Conservation (phyloP, 2,113 vertebrate species). For the Tiliqua scincoides region DNA sequence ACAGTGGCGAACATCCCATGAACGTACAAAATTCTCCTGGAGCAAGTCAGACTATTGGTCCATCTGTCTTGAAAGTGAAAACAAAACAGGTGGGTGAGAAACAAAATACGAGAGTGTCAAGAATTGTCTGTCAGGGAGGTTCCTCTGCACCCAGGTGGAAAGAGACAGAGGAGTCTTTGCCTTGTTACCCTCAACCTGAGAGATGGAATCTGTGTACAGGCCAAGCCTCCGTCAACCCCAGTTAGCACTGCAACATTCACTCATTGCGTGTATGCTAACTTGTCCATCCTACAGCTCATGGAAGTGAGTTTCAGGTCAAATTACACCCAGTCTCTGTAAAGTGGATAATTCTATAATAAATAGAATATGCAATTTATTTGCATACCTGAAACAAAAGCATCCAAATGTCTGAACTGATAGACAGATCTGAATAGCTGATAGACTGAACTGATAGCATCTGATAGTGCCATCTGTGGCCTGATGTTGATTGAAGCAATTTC, state of each 20-base stretch:
- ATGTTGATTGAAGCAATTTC: background rate
- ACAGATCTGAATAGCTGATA: no score
- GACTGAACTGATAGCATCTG: no score
- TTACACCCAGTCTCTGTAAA: background rate
- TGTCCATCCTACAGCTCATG: accelerated
- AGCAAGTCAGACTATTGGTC: constrained; percentile 26
- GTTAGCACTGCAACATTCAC: background rate
- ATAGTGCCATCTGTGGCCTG: background rate
- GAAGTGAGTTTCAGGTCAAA: background rate
- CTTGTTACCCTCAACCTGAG: background rate
- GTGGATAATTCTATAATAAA: background rate
- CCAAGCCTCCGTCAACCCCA: background rate
- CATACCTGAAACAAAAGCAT: background rate
- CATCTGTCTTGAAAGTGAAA: constrained; percentile 57
- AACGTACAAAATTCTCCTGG: constrained; percentile 38
- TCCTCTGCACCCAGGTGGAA: background rate
- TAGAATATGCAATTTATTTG: background rate
- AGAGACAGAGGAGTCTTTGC: accelerated
- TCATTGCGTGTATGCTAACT: accelerated
- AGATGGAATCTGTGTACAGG: background rate
- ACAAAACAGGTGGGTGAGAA: constrained; percentile 11
- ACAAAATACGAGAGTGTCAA: constrained; percentile 6
- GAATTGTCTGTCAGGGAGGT: constrained; percentile 57
- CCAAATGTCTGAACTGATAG: background rate
- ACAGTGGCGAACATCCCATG: background rate